Base-by-base conservation (phyloP, 1,140 invertebrate genomes). In the Wiebesia pumilae region DNA sequence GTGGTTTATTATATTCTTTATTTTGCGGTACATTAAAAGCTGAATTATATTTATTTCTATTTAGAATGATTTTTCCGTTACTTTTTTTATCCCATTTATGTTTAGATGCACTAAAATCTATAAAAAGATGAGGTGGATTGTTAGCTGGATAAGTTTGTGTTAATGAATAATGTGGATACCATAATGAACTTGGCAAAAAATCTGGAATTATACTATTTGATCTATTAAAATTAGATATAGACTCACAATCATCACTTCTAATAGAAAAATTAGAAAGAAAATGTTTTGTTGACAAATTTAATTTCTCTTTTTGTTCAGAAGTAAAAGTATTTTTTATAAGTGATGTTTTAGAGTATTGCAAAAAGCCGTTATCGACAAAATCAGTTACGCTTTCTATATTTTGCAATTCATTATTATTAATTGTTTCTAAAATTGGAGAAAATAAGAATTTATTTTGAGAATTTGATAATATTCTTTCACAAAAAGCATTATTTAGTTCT, bases 61-160 rank as follows among this genome's bases (percentile, higher is more conserved):
- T 92, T 2, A 91, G 87, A 14, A 91, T 62, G 51, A 92, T 91
- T 24, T 91, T 88, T 14, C 92, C 92, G 33, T 89, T 91, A 24
- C 91, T 83, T 81, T 97, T 97, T 43, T 96, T 93, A 85, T 97
- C 96, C 92, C 97, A 97, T 83, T 97, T 97, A 88, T 97, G 97
- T 0, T 96, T 96, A 6, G 96, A 97, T 0, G 97, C 96, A 69
- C 96, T 95, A 0, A 97, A 91, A 89, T 97, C 97, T 69, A 97
- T 97, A 92, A 97, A 97, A 90, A 97, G 97, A 89, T 97, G 97
- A 12, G 97, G 88, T 0, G 97, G 96, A 93, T 97, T 96, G 30
- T 97, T 96, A 12, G 95, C 96, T n/a, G 96, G 96, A 79, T 94
- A 93, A 10, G 90, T 90, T 47, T 96, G 96, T 0, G 96, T 95